These are phyloP conservation scores for Leptopilina syphax DNA, from an alignment of 2,888 invertebrate genomes.

Conservation along the genomic window DNA sequence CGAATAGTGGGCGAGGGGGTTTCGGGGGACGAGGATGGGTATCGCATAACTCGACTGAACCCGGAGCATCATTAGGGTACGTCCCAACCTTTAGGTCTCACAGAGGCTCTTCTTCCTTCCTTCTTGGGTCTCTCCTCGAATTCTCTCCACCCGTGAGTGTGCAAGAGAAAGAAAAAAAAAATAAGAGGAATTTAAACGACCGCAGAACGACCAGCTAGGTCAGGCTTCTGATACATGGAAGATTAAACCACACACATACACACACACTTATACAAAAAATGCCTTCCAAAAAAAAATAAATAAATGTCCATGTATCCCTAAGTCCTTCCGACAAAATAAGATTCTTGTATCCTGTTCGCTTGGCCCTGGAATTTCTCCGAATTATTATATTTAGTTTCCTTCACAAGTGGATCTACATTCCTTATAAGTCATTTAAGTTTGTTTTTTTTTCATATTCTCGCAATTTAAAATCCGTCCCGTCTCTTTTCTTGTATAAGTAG, in stretches of 20 bases:
- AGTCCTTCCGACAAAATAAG: slow-evolving; percentile 36
- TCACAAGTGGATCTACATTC: background rate
- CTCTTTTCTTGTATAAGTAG: background rate
- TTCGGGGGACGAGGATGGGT: slow-evolving; percentile 33
- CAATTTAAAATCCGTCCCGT: background rate
- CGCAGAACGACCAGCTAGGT: slow-evolving; percentile 59
- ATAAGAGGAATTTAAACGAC: slow-evolving; percentile 60
- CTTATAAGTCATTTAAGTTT: background rate
- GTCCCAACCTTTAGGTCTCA: slow-evolving; percentile 50
- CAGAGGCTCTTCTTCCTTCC: slow-evolving; percentile 57
- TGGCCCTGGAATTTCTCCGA: slow-evolving; percentile 10
- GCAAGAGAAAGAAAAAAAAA: slow-evolving; percentile 34
- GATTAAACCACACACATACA: slow-evolving; percentile 40
- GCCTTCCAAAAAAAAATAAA: background rate
- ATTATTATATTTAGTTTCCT: background rate
- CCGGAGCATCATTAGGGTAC: slow-evolving; percentile 49
- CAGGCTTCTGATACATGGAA: slow-evolving; percentile 39
- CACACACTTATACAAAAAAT: background rate
- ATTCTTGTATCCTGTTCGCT: slow-evolving; percentile 37
- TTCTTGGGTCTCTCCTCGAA: slow-evolving; percentile 56
- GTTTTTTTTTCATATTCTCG: background rate
- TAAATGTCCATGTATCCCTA: slow-evolving; percentile 19
- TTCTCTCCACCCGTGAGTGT: slow-evolving; percentile 48
- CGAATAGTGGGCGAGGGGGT: slow-evolving; percentile 49
- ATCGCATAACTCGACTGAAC: slow-evolving; percentile 50